phyloP scores from a whole-genome alignment of 2,797 vertebrate genomes.

The Chrosomus eos region DNA sequence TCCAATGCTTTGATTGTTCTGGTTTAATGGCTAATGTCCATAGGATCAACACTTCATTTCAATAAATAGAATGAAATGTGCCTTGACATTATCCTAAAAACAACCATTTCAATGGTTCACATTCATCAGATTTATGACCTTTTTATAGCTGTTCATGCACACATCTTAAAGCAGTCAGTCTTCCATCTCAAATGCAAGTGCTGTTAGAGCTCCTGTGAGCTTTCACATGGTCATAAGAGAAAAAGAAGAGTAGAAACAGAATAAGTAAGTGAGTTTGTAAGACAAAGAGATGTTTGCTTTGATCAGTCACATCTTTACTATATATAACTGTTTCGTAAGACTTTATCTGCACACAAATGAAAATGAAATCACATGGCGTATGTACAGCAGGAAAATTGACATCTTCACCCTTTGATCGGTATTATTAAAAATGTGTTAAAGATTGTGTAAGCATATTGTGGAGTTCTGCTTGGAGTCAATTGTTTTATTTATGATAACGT shows the following conservation, averaged over 20 bases:
- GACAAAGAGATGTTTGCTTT: slow-evolving; percentile 21
- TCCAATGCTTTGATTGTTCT: slow-evolving; percentile 46
- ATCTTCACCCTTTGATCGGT: background rate
- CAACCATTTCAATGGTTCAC: background rate
- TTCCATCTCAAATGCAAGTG: slow-evolving; percentile 17
- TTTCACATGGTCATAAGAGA: slow-evolving; percentile 8
- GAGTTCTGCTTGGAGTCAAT: background rate
- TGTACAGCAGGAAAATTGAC: background rate
- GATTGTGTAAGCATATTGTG: background rate
- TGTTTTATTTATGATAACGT: background rate
- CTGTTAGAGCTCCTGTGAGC: background rate
- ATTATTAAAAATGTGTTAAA: background rate
- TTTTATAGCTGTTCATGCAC: slow-evolving; percentile 17
- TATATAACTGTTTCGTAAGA: background rate
- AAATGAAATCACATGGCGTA: background rate
- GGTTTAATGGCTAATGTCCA: slow-evolving; percentile 35
- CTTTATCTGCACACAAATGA: background rate
- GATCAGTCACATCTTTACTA: slow-evolving; percentile 11
- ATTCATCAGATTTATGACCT: slow-evolving; percentile 38
- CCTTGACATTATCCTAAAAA: slow-evolving; percentile 25
- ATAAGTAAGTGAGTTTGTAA: slow-evolving; percentile 12
- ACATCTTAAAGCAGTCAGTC: slow-evolving; percentile 15
- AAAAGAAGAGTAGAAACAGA: slow-evolving; percentile 29
- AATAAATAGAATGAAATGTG: slow-evolving; percentile 33
- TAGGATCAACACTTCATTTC: slow-evolving; percentile 37